A percentile compares a stretch with the other conserved stretches of the same genome.
phyloP scores from a whole-genome alignment of 1,140 invertebrate species.

The Drosophila sp. region DNA sequence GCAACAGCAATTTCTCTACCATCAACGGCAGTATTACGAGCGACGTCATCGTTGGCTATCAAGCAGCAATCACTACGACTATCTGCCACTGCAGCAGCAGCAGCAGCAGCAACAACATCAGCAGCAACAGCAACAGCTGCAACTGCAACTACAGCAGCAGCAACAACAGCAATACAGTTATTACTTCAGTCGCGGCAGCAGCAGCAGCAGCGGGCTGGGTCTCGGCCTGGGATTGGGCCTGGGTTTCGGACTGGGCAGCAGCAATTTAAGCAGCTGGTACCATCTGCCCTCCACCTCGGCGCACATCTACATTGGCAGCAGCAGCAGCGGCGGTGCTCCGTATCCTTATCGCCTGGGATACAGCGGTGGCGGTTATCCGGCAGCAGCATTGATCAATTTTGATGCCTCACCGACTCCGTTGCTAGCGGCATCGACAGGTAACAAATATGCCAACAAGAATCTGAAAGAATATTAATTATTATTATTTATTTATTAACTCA shows the following conservation, averaged over 20 bases:
- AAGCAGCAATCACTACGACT: slow-evolving; percentile 41
- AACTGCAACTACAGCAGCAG: slow-evolving; percentile 50
- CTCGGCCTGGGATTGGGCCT: slow-evolving; percentile 63
- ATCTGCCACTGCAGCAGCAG: slow-evolving; percentile 46
- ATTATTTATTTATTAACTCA: too few species aligned
- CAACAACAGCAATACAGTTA: slow-evolving; percentile 47
- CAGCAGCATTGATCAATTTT: slow-evolving; percentile 74
- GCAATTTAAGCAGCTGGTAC: slow-evolving; percentile 74
- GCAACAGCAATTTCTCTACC: slow-evolving; percentile 59
- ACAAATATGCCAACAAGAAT: too few species aligned
- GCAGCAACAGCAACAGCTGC: slow-evolving; percentile 37
- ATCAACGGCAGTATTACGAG: slow-evolving; percentile 61
- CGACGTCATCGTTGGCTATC: slow-evolving; percentile 68
- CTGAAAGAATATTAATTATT: too few species aligned
- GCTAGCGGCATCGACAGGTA: slow-evolving; percentile 60
- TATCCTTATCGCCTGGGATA: slow-evolving; percentile 66
- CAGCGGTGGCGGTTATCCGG: slow-evolving; percentile 71
- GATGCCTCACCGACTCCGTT: slow-evolving; percentile 73
- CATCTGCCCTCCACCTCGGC: slow-evolving; percentile 75
- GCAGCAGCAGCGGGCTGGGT: slow-evolving; percentile 63
- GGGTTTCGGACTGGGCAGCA: slow-evolving; percentile 76
- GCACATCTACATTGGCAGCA: slow-evolving; percentile 73
- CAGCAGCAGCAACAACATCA: slow-evolving; percentile 41
- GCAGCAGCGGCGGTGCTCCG: slow-evolving; percentile 52
- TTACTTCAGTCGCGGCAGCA: slow-evolving; percentile 47